Evolutionary conservation across 1,140 invertebrate species (phyloP), one percentile per base, ranked within the genome.

Genomic region (Lucilia cuprina): DNA sequence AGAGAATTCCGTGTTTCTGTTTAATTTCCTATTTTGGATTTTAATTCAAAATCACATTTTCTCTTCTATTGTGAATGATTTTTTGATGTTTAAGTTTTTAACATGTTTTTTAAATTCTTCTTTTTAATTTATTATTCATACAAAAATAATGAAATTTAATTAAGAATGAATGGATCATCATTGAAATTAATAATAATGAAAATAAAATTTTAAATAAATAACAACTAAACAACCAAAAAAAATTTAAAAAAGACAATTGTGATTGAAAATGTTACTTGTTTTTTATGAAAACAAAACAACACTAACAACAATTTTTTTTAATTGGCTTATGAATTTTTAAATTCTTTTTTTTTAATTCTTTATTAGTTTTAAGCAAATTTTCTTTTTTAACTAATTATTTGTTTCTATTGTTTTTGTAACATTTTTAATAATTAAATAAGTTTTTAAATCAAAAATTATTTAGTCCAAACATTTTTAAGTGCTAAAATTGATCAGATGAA

Each of bases 321-420:
- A 55, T 55, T 55, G 50, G 50, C 12, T 0, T 8, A 55, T 2
- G 12, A n/a, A 55, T 55, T 55, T 55, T 55, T 4, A 17, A 60
- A 60, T 70, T 21, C 25, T n/a, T n/a, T n/a, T n/a, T n/a, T n/a
- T n/a, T n/a, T n/a, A n/a, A n/a, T n/a, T n/a, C n/a, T 70, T 21
- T 21, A 70, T 19, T 70, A 70, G 19, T 70, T 70, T 70, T 70
- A 70, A 70, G 65, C 65, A 70, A 70, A 70, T 70, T 70, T 70
- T 5, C n/a, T 70, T 70, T 70, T 60, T 60, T 60, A n/a, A 17
- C n/a, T 60, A 10, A n/a, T 70, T 21, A 21, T 70, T 70, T 70
- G 5, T 70, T 70, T 70, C 9, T 70, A 25, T 70, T 19, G 17
- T 70, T 70, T 65, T 21, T 70, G 60, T 70, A 21, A 21, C n/a